A percentile compares a stretch with the other conserved stretches of the same genome.
phyloP scores from a whole-genome alignment of 2,797 vertebrate species.

The Vireo griseus region DNA sequence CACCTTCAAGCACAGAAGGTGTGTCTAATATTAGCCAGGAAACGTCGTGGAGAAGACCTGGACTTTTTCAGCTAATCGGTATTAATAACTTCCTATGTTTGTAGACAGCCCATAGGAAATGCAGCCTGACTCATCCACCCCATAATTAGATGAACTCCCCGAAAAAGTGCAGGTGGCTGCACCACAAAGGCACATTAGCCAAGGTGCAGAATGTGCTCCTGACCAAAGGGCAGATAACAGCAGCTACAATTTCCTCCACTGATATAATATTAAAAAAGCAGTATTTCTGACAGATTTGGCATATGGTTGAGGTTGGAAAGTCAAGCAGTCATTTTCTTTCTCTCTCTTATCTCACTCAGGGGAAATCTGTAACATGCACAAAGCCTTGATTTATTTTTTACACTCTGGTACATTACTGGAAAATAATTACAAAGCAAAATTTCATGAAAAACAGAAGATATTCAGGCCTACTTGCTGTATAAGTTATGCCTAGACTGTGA shows the following conservation, averaged over 20 bases:
- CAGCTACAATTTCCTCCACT: conserved; percentile 26
- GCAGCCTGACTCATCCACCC: conserved; percentile 55
- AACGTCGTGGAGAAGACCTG: conserved; percentile 47
- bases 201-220: conserved; percentile 15
- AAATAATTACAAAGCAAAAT: conserved; percentile 17
- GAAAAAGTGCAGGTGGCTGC: conserved; percentile 64
- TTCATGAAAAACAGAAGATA: background rate
- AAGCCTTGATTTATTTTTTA: conserved; percentile 51
- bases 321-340: conserved; percentile 24
- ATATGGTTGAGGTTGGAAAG: conserved; percentile 22
- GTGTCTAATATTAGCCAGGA: conserved; percentile 61
- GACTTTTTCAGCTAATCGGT: conserved; percentile 39
- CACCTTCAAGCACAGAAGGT: conserved; percentile 39
- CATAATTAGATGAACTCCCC: conserved; percentile 50
- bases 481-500: background rate
- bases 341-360: conserved; percentile 2
- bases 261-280: background rate
- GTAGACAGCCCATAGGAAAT: conserved; percentile 61
- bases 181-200: conserved; percentile 16
- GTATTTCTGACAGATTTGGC: conserved; percentile 11
- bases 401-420: background rate
- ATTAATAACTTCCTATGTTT: conserved; percentile 66
- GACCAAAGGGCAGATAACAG: conserved; percentile 51
- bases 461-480: background rate
- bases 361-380: conserved; percentile 13